Conservation (phyloP, 23 tunicate genomes). For the Diplosoma virens region DNA sequence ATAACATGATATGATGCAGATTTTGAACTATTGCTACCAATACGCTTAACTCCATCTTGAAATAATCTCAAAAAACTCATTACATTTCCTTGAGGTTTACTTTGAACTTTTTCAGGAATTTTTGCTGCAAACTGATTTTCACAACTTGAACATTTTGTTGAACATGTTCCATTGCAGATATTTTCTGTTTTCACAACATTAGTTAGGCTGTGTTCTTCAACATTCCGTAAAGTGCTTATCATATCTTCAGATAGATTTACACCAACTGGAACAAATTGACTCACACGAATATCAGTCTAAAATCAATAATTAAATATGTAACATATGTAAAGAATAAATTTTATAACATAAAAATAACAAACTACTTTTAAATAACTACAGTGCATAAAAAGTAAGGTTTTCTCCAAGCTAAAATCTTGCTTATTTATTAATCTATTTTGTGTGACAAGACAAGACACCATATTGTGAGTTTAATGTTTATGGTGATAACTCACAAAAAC, state of each 20-base stretch:
- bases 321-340: not conserved
- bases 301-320: conserved; percentile 2
- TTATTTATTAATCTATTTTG: too few relatives aligned
- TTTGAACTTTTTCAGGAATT: not conserved
- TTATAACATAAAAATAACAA: not conserved
- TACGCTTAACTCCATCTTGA: conserved; percentile 34
- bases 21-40: not conserved
- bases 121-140: not conserved
- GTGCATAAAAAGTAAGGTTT: too few relatives aligned
- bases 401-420: too few relatives aligned
- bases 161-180: conserved; percentile 17
- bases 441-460: too few relatives aligned
- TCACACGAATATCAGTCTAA: conserved; percentile 52
- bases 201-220: conserved; percentile 4
- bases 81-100: not conserved
- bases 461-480: too few relatives aligned
- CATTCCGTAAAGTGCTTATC: conserved; percentile 6
- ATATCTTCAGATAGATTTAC: conserved; percentile 35
- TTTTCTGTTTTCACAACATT: conserved; percentile 14
- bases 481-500: too few relatives aligned
- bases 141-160: not conserved
- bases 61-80: conserved; percentile 27
- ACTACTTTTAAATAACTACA: too few relatives aligned
- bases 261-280: conserved; percentile 46
- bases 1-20: not conserved